Percentiles rank a stretch among this genome's conserved stretches.
phyloP scores from a whole-genome alignment of 2,797 vertebrate genomes.

The Eospalax fontanierii region DNA sequence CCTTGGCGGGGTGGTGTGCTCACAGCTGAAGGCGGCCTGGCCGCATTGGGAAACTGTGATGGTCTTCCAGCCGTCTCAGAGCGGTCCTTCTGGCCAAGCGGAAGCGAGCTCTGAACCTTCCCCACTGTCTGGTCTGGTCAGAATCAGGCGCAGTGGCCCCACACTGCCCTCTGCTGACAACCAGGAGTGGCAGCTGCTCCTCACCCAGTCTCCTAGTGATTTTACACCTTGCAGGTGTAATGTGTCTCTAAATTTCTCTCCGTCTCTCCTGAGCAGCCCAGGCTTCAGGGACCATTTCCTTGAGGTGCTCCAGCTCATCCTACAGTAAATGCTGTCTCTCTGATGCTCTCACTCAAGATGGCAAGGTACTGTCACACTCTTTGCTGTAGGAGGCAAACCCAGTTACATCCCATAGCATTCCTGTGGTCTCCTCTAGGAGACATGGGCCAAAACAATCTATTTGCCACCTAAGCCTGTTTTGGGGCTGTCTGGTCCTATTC shows the following conservation, averaged over 20 bases:
- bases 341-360: not conserved
- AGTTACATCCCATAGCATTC: not conserved
- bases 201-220: no score
- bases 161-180: not conserved
- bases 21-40: not conserved
- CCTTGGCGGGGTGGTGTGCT: not conserved
- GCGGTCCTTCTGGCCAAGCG: not conserved
- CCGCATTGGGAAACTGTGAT: not conserved
- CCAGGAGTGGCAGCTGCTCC: rapidly evolving
- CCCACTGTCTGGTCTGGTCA: not conserved
- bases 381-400: not conserved
- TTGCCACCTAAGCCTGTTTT: not conserved
- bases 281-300: not conserved
- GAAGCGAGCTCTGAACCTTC: no score
- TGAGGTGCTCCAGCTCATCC: not conserved
- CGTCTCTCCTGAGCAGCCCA: not conserved
- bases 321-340: not conserved
- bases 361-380: not conserved
- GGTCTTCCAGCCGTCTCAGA: not conserved
- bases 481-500: no score
- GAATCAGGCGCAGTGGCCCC: rapidly evolving
- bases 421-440: not conserved
- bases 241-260: rapidly evolving
- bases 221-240: not conserved
- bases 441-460: not conserved